Evolutionary conservation across 1,140 invertebrate genomes (phyloP).

Genomic region (Matsumurasca onukii): DNA sequence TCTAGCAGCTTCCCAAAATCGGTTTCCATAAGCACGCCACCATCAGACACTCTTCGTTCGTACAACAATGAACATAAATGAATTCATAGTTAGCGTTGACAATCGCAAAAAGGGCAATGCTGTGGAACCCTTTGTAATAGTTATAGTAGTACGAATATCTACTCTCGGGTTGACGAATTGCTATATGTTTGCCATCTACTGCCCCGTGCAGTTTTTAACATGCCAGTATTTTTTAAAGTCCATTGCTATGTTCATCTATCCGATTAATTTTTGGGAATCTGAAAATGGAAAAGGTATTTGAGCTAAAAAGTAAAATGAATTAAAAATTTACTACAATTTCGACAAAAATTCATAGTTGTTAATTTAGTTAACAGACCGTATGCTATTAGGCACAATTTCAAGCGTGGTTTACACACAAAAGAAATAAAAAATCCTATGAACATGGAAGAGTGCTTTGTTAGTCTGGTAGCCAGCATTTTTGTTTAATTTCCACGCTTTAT

Average conservation of each 20-base stretch:
- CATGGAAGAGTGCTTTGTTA: background rate
- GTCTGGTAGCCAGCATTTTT: background rate
- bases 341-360: background rate
- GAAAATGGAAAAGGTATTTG: background rate
- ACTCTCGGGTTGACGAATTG: conserved; percentile 26
- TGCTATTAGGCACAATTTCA: background rate
- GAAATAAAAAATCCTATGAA: background rate
- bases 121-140: conserved; percentile 49
- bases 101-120: conserved; percentile 37
- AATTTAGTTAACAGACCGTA: background rate
- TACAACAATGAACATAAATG: conserved; percentile 34
- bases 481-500: too few species aligned
- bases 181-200: conserved; percentile 49
- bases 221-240: conserved; percentile 29
- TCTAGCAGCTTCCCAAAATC: conserved; percentile 37
- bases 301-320: background rate
- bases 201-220: conserved; percentile 44
- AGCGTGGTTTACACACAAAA: background rate
- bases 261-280: background rate
- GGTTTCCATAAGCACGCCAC: conserved; percentile 45
- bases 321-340: background rate
- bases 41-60: conserved; percentile 44
- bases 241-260: conserved; percentile 22
- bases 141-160: conserved; percentile 49
- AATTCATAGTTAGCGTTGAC: conserved; percentile 38